Evolutionary conservation across 2,113 vertebrate genomes (phyloP), one percentile per base, ranked within the genome.

Genomic region (Crotalus viridis): DNA sequence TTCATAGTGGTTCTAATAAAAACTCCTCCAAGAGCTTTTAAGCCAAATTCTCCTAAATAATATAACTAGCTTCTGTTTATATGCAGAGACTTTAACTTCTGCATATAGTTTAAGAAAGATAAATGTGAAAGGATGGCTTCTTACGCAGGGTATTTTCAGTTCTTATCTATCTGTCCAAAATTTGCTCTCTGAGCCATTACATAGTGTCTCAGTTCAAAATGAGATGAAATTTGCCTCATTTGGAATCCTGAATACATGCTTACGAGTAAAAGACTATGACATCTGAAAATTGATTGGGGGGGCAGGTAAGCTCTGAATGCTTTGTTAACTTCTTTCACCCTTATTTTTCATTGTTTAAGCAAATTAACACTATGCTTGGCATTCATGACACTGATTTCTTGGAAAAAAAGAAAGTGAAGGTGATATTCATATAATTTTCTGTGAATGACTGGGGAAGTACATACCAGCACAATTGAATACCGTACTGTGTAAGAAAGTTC

Each of bases 211-310:
- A 81, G 19, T 81, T 43, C 33, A 39, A 81, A 81, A 81, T 28
- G 10, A 85, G 22, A 4, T 24, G 22, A 8, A 54, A 57, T 0
- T 19, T 0, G 19, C 0, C 0, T 0, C 74, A 21, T 55, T 5
- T 0, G 0, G 48, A 1, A 12, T 90, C 52, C 86, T 0, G 9
- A 57, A 91, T 4, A 0, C 0, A 0, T n/a, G 10, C 5, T 1
- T 4, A 93, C 0, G 2, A 17, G 22, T 6, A 74, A 39, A 57
- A 90, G 19, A 81, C 43, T 54, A 5, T 57, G 87, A 33, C 4
- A 89, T 89, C 87, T 39, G 54, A 57, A 57, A 39, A 9, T 57
- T 57, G 54, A 88, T 22, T 56, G 51, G 9, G 51, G 19, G 52
- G 74, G 74, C 6, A 39, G 15, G 7, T 81, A 33, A 5, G 5